Conservation (phyloP, 2,113 vertebrate genomes). For the Hippocampus zosterae region DNA sequence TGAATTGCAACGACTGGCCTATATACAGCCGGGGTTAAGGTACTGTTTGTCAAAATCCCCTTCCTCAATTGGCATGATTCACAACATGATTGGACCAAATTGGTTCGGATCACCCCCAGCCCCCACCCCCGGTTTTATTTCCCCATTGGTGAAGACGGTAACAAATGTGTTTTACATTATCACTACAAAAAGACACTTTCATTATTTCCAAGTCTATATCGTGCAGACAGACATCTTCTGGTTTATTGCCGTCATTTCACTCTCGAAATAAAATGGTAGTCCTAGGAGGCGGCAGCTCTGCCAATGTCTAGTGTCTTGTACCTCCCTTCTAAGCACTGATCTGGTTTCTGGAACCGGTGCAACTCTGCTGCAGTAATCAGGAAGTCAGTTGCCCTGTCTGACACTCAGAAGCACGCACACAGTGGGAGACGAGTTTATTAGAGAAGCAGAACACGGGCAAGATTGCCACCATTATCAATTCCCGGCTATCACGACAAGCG, state of each 20-base stretch:
- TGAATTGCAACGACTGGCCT: not conserved
- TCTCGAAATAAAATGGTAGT: conserved; percentile 22
- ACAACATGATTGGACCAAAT: not conserved
- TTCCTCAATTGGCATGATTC: not conserved
- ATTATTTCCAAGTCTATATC: not conserved
- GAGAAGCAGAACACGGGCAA: conserved; percentile 16
- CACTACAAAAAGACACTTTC: not conserved
- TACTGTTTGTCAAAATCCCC: not conserved
- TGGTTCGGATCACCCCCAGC: not conserved
- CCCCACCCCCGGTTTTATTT: not conserved
- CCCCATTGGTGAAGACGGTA: not conserved
- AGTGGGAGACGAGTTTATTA: conserved; percentile 15
- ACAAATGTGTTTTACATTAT: conserved; percentile 3
- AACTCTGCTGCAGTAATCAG: conserved; percentile 22
- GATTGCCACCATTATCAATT: conserved; percentile 32
- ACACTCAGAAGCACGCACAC: conserved; percentile 3
- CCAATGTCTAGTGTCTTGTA: not conserved
- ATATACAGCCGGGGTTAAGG: not conserved
- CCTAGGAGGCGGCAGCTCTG: not conserved
- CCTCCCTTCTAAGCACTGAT: conserved; percentile 19
- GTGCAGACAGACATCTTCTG: conserved; percentile 1
- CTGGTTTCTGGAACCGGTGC: conserved; percentile 10
- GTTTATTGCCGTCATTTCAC: conserved; percentile 2
- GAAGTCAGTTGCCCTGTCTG: not conserved
- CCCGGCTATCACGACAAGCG: conserved; percentile 10